These are phyloP conservation scores for Caenorhabditis wallacei DNA, from an alignment of 2,888 invertebrate genomes.

Conservation along the genomic window DNA sequence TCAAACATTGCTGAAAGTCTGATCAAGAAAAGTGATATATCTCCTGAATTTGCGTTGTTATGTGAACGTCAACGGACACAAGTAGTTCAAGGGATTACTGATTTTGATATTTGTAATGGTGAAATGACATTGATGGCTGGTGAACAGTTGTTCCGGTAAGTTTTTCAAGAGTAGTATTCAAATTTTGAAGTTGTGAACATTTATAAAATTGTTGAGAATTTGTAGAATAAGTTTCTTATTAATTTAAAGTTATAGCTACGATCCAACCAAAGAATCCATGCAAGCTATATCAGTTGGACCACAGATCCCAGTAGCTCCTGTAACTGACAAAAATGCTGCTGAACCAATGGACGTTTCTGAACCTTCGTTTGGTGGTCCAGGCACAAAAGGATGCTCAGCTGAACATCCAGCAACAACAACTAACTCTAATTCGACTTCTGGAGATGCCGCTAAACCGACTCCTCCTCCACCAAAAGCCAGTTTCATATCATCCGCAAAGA, in stretches of 20 bases:
- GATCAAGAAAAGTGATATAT: constrained; percentile 49
- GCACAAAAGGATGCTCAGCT: constrained; percentile 23
- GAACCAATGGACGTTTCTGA: constrained; percentile 53
- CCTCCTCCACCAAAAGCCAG: neutral
- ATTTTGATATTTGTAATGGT: constrained; percentile 39
- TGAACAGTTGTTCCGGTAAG: constrained; percentile 53
- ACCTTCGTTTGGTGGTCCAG: neutral
- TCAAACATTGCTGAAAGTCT: constrained; percentile 22
- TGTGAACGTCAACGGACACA: constrained; percentile 68
- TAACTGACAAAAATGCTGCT: neutral
- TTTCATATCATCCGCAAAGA: constrained; percentile 62
- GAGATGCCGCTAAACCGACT: neutral
- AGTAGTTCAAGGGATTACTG: constrained; percentile 65
- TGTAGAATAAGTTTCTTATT: neutral
- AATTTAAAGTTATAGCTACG: neutral
- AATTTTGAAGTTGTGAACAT: too few relatives aligned
- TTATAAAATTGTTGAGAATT: too few relatives aligned
- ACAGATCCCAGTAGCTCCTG: neutral
- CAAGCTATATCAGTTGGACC: neutral
- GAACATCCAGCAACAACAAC: constrained; percentile 10
- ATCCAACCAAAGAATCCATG: neutral
- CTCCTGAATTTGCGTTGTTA: constrained; percentile 68
- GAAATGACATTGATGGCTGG: constrained; percentile 60
- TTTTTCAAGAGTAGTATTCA: neutral
- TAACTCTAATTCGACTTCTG: neutral